Evolutionary conservation across 2,888 invertebrate genomes (phyloP), one percentile per base, ranked within the genome.

Genomic region (Thymelicus sylvestris): DNA sequence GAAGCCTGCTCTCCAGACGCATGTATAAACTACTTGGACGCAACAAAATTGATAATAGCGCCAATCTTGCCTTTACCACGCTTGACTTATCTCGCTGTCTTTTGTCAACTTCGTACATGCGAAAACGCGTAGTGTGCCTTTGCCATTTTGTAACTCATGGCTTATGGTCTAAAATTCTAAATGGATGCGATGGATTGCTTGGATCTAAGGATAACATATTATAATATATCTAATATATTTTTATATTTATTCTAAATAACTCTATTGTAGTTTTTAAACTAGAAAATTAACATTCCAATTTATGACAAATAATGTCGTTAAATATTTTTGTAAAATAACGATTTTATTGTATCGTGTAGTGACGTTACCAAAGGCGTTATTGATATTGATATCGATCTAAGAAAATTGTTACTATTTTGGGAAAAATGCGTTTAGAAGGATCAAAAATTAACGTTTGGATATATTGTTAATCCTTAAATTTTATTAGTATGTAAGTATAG

Each of bases 301-400:
- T 61, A 41, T 50, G 65, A 70, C 65, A 65, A 66, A 61, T 59
- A 63, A 72, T 71, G 71, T 76, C 59, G 74, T 79, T 78, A 61
- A 67, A 76, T 74, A 75, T 76, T 79, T 79, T 70, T 70, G 60
- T 70, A 70, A 66, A 60, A 52, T 70, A 48, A 52, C 70, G 64
- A 64, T 64, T 69, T 69, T 69, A 39, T 75, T 72, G 74, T 73
- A 76, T 74, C 65, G 64, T 55, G 73, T 24, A 73, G 73, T 69
- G 70, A 78, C 74, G 78, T 83, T 81, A 83, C 82, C 83, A 83
- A 83, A 83, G 81, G 80, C 80, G 76, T 59, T 69, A 64, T 69
- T 59, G 52, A 69, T 69, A 64, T 69, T 69, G 63, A 64, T n/a
- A 15, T 65, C 31, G 55, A 52, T n/a, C 15, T 69, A 63, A 69